Evolutionary conservation across 1,140 invertebrate genomes (phyloP).

Genomic region (Pseudomyrmex gracilis): DNA sequence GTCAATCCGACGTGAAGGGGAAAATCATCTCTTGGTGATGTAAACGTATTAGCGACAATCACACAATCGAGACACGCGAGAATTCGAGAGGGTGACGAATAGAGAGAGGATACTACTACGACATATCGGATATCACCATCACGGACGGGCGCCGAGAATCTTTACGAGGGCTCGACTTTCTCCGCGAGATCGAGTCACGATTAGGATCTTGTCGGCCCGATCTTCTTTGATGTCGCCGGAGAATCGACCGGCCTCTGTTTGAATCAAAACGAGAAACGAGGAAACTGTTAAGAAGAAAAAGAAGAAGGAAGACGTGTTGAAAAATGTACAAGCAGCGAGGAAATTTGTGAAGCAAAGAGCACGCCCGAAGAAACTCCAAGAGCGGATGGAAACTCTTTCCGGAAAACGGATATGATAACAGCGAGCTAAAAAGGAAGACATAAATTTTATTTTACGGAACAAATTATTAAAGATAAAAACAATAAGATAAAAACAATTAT

Average conservation of each 20-base stretch:
- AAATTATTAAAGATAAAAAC: slow-evolving; percentile 15
- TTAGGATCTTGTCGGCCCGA: slow-evolving; percentile 52
- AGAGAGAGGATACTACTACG: slow-evolving; percentile 41
- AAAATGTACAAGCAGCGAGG: slow-evolving; percentile 47
- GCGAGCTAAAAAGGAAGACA: neutral
- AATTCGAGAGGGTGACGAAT: slow-evolving; percentile 20
- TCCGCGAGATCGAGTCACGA: slow-evolving; percentile 46
- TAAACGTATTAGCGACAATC: slow-evolving; percentile 47
- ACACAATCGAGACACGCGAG: slow-evolving; percentile 25
- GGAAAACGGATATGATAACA: neutral
- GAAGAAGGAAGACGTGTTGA: slow-evolving; percentile 18
- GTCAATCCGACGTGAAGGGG: neutral
- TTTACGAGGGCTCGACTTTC: slow-evolving; percentile 53
- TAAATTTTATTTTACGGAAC: slow-evolving; percentile 3
- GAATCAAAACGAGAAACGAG: slow-evolving; percentile 45
- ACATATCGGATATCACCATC: slow-evolving; percentile 52
- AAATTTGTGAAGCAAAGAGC: slow-evolving; percentile 33
- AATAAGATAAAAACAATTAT: too few relatives aligned
- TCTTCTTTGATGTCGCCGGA: slow-evolving; percentile 46
- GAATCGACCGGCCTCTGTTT: slow-evolving; percentile 14
- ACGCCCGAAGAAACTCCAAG: neutral
- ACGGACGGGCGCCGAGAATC: slow-evolving; percentile 12
- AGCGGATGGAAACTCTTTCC: neutral
- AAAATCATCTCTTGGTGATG: neutral
- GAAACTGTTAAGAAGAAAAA: slow-evolving; percentile 42